Base-by-base conservation (phyloP, 2,888 invertebrate species). In the Netelia melanura region DNA sequence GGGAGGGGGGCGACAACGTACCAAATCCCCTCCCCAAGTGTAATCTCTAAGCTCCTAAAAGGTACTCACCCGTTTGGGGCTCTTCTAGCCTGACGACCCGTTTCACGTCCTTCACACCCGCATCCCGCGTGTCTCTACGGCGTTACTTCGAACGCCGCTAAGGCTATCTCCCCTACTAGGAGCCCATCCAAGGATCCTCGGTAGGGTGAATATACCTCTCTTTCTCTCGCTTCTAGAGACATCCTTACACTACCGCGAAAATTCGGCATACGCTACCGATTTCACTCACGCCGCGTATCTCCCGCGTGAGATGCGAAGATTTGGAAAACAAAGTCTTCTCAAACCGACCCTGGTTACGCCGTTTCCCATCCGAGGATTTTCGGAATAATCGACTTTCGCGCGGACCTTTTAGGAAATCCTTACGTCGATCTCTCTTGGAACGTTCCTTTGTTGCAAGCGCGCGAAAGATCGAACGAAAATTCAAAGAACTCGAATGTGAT, bases 41-140 rank as follows among this genome's bases (percentile, higher is more conserved):
- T 92, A 91, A 92, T 92, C 92, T 91, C 90, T 93, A 93, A 92
- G 92, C 92, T 90, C 86, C 91, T 92, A 91, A 93, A 91, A 93
- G 92, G 92, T 92, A 92, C 89, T 91, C 89, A 88, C 89, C 89
- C 90, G 89, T 89, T 91, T 90, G 64, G 83, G 21, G 85, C 87
- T 84, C 85, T 87, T 82, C 78, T 82, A 71, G 76, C 65, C 81
- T 76, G 77, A 78, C 78, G 76, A 71, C 72, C 75, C 79, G 48
- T 52, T 58, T 38, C 21, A 43, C 67, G 61, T 79, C 70, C 68
- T 54, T 64, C 56, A 71, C 72, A 23, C 70, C 65, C 52, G 64
- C 25, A 54, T 10, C 48, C 48, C 48, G 14, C 38, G 38, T 38
- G 38, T 38, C 38, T 11, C 52, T 61, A 30, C 23, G 14, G 23